Evolutionary conservation across 2,113 vertebrate species (phyloP).

Genomic region (Albula glossodonta): DNA sequence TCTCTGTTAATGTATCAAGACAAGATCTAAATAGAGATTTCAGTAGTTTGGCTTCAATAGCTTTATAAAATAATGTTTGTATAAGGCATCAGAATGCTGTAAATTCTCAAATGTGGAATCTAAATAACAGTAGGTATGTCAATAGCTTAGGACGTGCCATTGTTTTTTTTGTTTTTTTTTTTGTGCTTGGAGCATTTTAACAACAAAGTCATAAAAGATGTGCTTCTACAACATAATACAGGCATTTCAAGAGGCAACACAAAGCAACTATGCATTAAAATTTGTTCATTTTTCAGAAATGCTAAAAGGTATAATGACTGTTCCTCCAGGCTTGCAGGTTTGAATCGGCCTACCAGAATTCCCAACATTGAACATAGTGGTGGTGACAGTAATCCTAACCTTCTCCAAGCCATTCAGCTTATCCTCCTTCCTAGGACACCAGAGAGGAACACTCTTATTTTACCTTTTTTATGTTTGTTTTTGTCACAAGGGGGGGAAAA

Average conservation of each 20-base stretch:
- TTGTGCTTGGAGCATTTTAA: conserved; percentile 17
- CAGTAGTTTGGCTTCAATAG: conserved; percentile 1
- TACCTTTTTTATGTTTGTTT: not conserved
- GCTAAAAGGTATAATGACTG: not conserved
- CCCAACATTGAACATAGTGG: not conserved
- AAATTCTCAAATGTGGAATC: not conserved
- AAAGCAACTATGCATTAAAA: not conserved
- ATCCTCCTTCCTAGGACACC: conserved; percentile 16
- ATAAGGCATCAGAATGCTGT: conserved; percentile 16
- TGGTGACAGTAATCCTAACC: not conserved
- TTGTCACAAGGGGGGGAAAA: too few relatives aligned
- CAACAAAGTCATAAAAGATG: not conserved
- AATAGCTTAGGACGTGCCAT: not conserved
- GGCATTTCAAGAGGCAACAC: not conserved
- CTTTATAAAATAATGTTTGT: not conserved
- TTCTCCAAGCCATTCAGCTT: conserved; percentile 12
- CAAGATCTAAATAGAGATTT: not conserved
- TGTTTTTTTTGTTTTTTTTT: not conserved
- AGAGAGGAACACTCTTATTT: conserved; percentile 14
- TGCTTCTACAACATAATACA: not conserved
- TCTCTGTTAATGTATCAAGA: not conserved
- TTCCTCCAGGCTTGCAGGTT: not conserved
- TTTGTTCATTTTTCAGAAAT: conserved; percentile 12
- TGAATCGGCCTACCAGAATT: not conserved
- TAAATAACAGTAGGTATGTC: not conserved